Base-by-base conservation (phyloP, 2,888 invertebrate species). In the Polydrusus cervinus region DNA sequence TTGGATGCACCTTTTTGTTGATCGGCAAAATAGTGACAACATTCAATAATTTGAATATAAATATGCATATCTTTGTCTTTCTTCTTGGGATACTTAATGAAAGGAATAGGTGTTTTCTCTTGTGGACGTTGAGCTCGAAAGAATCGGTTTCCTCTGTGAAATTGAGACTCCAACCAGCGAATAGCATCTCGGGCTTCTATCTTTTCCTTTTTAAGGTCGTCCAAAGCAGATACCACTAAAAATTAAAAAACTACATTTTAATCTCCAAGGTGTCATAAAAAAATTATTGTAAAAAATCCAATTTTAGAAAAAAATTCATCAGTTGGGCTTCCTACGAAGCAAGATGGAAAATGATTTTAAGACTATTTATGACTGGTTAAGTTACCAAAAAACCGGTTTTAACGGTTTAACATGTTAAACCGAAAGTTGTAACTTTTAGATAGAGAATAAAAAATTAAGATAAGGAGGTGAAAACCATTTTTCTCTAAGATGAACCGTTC, bases 111-210 rank as follows among this genome's bases (percentile, higher is more conserved):
- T 62, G 93, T 89, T 30, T 92, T 91, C 87, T 98, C 97, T 75
- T 94, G 93, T 16, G 93, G 92, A 20, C 96, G 92, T 87, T 97
- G 97, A 0, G 96, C 94, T 79, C 96, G 90, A 82, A 97, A 89
- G 86, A 93, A 97, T 78, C 97, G 90, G 81, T 96, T 96, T 11
- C 97, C 97, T 78, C 93, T 92, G 80, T 93, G 92, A 79, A 97
- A 92, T 85, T 97, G 96, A 45, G 91, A 89, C 87, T 97, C 97
- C 78, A 98, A 88, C 97, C 97, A 98, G 79, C 97, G 94, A 75
- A 97, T 97, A 3, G 96, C 96, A 85, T 97, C 96, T 66, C 97
- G 91, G 0, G 97, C 97, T 78, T 93, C 91, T 78, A 92, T 92
- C 82, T 94, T 93, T 79, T 93, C 93, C 75, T 95, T 93, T 88